Percentiles rank a stretch among this genome's conserved stretches.
These are phyloP conservation scores for Synergus japonicus DNA, from an alignment of 2,888 invertebrate species.

Conservation along the genomic window DNA sequence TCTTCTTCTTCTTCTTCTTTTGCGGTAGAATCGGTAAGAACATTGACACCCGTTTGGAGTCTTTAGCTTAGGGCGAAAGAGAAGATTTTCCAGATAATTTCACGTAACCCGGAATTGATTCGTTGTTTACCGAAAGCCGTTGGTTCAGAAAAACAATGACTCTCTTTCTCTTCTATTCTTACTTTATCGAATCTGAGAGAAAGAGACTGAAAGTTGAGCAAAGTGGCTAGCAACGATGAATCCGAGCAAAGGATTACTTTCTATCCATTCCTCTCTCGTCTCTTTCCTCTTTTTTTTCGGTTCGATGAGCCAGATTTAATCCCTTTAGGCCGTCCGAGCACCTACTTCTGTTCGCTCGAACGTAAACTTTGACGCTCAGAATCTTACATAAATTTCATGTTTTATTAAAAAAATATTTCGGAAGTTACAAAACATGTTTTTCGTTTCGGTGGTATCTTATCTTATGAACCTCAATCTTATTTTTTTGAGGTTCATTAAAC, in stretches of 20 bases:
- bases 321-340: slow-evolving; percentile 60
- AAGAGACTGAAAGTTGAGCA: slow-evolving; percentile 54
- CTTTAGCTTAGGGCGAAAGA: slow-evolving; percentile 39
- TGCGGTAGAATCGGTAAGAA: slow-evolving; percentile 57
- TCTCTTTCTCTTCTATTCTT: slow-evolving; percentile 47
- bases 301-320: slow-evolving; percentile 66
- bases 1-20: background rate
- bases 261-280: slow-evolving; percentile 41
- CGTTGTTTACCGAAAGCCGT: slow-evolving; percentile 63
- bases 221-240: slow-evolving; percentile 59
- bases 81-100: slow-evolving; percentile 71
- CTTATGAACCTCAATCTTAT: too few relatives aligned
- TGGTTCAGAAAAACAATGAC: slow-evolving; percentile 58
- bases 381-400: slow-evolving; percentile 44
- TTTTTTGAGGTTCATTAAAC: background rate
- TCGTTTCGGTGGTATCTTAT: background rate
- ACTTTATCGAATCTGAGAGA: slow-evolving; percentile 50
- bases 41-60: slow-evolving; percentile 48
- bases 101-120: slow-evolving; percentile 58
- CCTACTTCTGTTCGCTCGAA: slow-evolving; percentile 56
- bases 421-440: background rate
- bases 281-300: slow-evolving; percentile 59
- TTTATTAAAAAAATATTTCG: background rate
- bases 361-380: slow-evolving; percentile 58
- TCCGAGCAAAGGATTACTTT: slow-evolving; percentile 58